Percentiles rank a stretch among this genome's conserved stretches.
Conservation (phyloP, 2,888 invertebrate species). For the Labia minor region DNA sequence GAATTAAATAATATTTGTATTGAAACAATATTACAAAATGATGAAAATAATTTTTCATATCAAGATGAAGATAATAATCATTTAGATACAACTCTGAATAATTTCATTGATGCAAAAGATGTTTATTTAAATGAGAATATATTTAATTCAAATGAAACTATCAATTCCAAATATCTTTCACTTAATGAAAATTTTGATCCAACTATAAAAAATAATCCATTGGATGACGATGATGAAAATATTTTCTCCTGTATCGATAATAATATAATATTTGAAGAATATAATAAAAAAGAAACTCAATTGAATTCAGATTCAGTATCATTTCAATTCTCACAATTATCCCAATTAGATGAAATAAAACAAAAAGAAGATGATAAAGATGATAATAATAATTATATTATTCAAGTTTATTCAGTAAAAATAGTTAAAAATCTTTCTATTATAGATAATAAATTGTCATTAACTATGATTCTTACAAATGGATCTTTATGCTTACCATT, state of each 20-base stretch:
- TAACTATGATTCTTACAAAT: not conserved
- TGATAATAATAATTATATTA: not conserved
- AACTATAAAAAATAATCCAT: too few species aligned
- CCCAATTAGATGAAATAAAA: not conserved
- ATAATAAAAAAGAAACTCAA: not conserved
- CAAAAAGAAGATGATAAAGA: not conserved
- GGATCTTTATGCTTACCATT: not conserved
- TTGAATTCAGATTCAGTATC: not conserved
- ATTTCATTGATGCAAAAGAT: too few species aligned
- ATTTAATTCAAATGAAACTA: too few species aligned
- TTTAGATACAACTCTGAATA: too few species aligned
- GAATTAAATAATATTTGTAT: too few species aligned
- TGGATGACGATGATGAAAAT: not conserved
- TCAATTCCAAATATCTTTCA: too few species aligned
- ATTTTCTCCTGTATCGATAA: not conserved
- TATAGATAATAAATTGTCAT: not conserved
- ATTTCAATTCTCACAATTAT: not conserved
- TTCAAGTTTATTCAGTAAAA: not conserved
- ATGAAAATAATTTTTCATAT: too few species aligned
- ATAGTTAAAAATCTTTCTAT: not conserved
- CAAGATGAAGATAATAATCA: too few species aligned
- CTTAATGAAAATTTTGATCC: too few species aligned
- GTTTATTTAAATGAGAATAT: too few species aligned
- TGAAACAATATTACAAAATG: too few species aligned
- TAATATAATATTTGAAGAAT: not conserved